phyloP scores from a whole-genome alignment of 92 coral and sea anemone genomes.

The Anthopleura xanthogrammica region DNA sequence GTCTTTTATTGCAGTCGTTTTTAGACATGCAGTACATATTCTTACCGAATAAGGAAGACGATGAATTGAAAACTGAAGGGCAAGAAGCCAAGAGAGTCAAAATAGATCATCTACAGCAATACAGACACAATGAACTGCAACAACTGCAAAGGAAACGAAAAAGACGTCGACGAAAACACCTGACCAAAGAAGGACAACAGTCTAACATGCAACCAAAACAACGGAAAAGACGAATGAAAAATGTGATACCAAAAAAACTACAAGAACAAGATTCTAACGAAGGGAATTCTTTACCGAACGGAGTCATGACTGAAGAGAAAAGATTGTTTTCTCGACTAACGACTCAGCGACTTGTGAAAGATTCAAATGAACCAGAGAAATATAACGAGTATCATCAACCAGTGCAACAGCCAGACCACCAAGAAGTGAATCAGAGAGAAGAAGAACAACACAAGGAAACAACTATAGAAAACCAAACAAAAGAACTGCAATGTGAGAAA shows the following conservation, averaged over 20 bases:
- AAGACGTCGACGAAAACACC: constrained; percentile 1
- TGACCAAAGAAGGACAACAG: not conserved
- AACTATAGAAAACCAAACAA: not conserved
- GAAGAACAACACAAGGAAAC: not conserved
- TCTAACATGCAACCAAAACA: not conserved
- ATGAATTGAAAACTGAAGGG: constrained; percentile 18
- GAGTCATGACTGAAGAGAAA: not conserved
- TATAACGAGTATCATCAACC: not conserved
- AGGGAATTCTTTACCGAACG: not conserved
- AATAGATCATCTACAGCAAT: constrained; percentile 10
- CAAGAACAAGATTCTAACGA: not conserved
- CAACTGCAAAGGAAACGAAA: not conserved
- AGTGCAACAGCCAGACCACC: not conserved
- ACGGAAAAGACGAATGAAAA: not conserved
- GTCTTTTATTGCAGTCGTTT: not conserved
- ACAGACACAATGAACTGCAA: not conserved
- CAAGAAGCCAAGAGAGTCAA: constrained; percentile 14
- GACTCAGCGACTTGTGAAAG: not conserved
- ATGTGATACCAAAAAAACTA: not conserved
- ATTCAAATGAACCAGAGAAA: not conserved
- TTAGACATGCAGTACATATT: constrained; percentile 15
- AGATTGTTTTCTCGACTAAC: not conserved
- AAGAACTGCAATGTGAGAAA: not conserved
- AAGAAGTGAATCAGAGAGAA: not conserved
- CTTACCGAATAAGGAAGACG: constrained; percentile 18